These are phyloP conservation scores for Drosophila micromelanica DNA, from an alignment of 1,140 invertebrate genomes.

Conservation along the genomic window DNA sequence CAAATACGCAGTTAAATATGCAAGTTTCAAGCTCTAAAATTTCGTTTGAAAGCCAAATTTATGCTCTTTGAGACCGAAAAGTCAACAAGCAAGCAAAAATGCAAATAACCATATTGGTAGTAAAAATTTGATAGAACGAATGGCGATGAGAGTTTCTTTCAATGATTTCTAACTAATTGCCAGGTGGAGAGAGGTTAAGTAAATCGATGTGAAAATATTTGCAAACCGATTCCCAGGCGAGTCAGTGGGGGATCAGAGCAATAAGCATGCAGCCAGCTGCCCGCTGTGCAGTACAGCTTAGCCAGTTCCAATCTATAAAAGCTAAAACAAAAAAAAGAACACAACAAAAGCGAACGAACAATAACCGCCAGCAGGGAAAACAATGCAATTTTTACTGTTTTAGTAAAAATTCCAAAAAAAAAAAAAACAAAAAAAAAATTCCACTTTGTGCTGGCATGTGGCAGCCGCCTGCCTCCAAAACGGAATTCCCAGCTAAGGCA, in stretches of 20 bases:
- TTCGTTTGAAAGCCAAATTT: not conserved
- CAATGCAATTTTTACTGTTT: constrained; percentile 71
- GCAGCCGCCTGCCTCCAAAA: constrained; percentile 1
- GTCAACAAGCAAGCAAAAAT: constrained; percentile 2
- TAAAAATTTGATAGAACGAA: constrained; percentile 43
- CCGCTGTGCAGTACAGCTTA: not conserved
- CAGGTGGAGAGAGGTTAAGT: constrained; percentile 55
- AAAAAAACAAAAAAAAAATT: constrained; percentile 28
- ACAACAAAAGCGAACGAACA: not conserved
- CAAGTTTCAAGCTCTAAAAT: constrained; percentile 8
- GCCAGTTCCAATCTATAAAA: constrained; percentile 8
- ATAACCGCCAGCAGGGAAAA: constrained; percentile 26
- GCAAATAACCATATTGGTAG: constrained; percentile 23
- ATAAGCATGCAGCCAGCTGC: constrained; percentile 14
- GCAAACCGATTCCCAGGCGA: constrained; percentile 16
- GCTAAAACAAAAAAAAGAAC: constrained; percentile 18
- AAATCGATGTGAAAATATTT: constrained; percentile 65
- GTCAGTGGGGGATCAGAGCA: constrained; percentile 9
- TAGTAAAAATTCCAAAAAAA: constrained; percentile 55
- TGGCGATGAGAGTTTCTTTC: constrained; percentile 45
- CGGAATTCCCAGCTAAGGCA: constrained; percentile 12
- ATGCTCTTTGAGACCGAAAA: constrained; percentile 32
- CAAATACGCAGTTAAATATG: constrained; percentile 17
- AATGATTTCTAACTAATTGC: constrained; percentile 62
- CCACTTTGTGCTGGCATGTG: constrained; percentile 41